Percentiles rank a stretch among this genome's conserved stretches.
phyloP scores from a whole-genome alignment of 2,797 vertebrate species.

The Somateria mollissima region DNA sequence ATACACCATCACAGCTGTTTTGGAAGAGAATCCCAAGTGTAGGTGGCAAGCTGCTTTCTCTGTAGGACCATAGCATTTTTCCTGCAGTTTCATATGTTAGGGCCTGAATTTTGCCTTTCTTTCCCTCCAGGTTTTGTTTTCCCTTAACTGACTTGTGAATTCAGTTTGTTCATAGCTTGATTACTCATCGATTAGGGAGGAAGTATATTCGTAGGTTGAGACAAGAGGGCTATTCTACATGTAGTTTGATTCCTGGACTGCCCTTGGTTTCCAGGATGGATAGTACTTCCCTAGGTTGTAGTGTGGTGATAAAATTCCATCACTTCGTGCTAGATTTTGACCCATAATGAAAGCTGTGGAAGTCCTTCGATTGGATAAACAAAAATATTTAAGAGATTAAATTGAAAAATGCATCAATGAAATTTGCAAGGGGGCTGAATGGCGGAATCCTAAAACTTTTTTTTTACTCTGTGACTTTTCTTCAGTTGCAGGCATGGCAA shows the following conservation, averaged over 20 bases:
- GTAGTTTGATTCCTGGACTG: background rate
- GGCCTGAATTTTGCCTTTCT: background rate
- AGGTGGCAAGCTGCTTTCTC: background rate
- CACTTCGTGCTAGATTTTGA: background rate
- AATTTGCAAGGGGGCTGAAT: background rate
- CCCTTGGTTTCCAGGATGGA: background rate
- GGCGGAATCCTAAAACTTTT: background rate
- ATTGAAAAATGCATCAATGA: background rate
- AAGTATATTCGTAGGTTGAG: background rate
- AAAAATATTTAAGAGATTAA: background rate
- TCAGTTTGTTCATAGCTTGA: background rate
- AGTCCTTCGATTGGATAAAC: background rate
- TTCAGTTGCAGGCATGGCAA: constrained; percentile 89
- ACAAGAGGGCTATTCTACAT: background rate
- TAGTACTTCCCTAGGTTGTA: background rate
- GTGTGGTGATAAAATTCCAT: background rate
- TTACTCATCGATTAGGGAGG: background rate
- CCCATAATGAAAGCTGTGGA: background rate
- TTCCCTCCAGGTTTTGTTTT: background rate
- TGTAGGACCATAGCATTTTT: background rate
- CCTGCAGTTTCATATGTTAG: background rate
- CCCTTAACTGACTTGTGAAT: background rate
- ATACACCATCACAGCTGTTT: background rate
- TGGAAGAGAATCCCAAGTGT: background rate
- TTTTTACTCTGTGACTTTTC: constrained; percentile 20